Conservation (phyloP, 2,797 vertebrate genomes). For the Poecilia gillii region DNA sequence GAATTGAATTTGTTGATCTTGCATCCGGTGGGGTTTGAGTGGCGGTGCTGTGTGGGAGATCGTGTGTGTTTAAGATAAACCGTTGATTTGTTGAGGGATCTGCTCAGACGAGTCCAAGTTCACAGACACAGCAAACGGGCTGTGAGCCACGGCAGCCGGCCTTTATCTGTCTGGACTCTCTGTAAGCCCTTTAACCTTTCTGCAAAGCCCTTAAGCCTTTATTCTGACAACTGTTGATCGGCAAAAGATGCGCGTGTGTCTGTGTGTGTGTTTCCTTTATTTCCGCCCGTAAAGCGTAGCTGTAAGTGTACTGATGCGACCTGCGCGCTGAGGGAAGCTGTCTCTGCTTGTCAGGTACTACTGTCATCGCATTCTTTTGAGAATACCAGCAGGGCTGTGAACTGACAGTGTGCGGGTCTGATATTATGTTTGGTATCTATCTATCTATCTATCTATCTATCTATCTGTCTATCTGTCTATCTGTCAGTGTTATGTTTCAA, state of each 20-base stretch:
- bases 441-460: too few species aligned
- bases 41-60: background rate
- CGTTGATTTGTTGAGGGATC: background rate
- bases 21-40: background rate
- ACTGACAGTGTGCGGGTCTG: background rate
- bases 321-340: background rate
- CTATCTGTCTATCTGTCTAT: too few species aligned
- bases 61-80: background rate
- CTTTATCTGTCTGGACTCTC: background rate
- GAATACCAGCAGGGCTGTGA: background rate
- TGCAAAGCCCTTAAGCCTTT: background rate
- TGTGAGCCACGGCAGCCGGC: background rate
- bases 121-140: background rate
- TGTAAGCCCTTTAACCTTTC: slow-evolving; percentile 11
- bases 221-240: background rate
- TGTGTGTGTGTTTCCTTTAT: slow-evolving; percentile 1
- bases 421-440: background rate
- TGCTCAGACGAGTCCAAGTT: slow-evolving; percentile 1
- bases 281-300: background rate
- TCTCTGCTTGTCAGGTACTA: background rate
- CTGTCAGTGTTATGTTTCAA: background rate
- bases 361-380: background rate
- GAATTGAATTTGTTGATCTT: background rate
- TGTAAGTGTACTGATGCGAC: background rate
- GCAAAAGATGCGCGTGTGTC: background rate